Evolutionary conservation across 2,797 vertebrate species (phyloP).

Genomic region (Neosalanx taihuensis): DNA sequence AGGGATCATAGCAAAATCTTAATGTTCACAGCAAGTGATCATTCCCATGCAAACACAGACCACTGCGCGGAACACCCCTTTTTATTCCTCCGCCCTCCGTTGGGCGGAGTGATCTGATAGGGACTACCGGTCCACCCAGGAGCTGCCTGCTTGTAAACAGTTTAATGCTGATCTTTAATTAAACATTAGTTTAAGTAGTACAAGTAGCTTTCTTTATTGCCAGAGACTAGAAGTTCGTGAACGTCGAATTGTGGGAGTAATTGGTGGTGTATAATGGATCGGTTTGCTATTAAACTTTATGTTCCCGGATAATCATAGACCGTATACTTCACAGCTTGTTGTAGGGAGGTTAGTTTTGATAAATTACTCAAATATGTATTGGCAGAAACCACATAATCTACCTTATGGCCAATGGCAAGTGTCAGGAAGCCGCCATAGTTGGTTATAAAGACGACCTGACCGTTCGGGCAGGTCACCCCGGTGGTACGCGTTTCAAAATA

Average conservation of each 20-base stretch:
- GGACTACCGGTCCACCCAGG: slow-evolving; percentile 75
- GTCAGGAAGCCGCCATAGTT: slow-evolving; percentile 97
- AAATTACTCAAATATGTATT: slow-evolving; percentile 82
- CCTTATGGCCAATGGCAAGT: slow-evolving; percentile 96
- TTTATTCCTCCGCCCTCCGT: slow-evolving; percentile 61
- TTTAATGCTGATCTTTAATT: no score
- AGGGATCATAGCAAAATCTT: neutral
- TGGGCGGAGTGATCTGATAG: slow-evolving; percentile 76
- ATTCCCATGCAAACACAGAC: slow-evolving; percentile 27
- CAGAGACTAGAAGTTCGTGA: slow-evolving; percentile 59
- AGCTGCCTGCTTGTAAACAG: slow-evolving; percentile 68
- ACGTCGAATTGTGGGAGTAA: slow-evolving; percentile 61
- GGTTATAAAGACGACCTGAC: slow-evolving; percentile 93
- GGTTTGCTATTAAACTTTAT: slow-evolving; percentile 24
- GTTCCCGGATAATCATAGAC: slow-evolving; percentile 20
- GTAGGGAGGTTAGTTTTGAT: slow-evolving; percentile 45
- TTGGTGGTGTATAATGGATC: slow-evolving; percentile 56
- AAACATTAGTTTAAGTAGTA: no score
- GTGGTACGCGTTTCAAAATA: slow-evolving; percentile 87
- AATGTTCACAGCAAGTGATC: neutral
- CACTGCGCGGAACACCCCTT: slow-evolving; percentile 42
- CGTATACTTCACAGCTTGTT: slow-evolving; percentile 30
- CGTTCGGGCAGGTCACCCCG: slow-evolving; percentile 89
- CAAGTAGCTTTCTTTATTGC: slow-evolving; percentile 67
- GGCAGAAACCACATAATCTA: slow-evolving; percentile 94